Conservation (phyloP, 2,113 vertebrate genomes). For the Phrynosoma platyrhinos region DNA sequence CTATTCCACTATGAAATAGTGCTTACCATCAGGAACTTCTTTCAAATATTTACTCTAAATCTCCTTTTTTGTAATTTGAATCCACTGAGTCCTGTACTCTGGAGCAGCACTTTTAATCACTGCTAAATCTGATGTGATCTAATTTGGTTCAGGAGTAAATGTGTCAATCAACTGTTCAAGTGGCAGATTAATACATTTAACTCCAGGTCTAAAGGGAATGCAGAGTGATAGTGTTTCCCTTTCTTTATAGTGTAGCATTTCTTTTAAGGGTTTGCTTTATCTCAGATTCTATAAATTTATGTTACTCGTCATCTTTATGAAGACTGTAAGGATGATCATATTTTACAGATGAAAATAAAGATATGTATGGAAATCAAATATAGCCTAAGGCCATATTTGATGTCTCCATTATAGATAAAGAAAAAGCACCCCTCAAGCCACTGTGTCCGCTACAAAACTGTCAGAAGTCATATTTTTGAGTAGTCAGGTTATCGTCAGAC, state of each 20-base stretch:
- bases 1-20: too few species aligned
- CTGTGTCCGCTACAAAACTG: not conserved
- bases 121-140: conserved; percentile 12
- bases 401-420: conserved; percentile 49
- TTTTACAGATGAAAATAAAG: conserved; percentile 61
- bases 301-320: not conserved
- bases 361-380: conserved; percentile 42
- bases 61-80: too few species aligned
- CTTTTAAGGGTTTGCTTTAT: not conserved
- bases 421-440: conserved; percentile 29
- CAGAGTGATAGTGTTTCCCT: not conserved
- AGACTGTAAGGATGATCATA: conserved; percentile 23
- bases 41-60: too few species aligned
- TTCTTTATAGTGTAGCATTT: not conserved
- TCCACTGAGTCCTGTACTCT: too few species aligned
- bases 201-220: not conserved
- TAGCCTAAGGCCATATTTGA: conserved; percentile 23
- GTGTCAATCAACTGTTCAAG: conserved; percentile 5
- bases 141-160: conserved; percentile 22
- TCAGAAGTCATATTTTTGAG: not conserved
- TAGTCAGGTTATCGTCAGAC: not conserved
- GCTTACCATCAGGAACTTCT: too few species aligned
- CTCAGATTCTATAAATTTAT: conserved; percentile 16
- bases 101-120: not conserved
- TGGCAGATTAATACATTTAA: not conserved